Evolutionary conservation across 2,797 vertebrate genomes (phyloP), one percentile per base, ranked within the genome.

Genomic region (Pygocentrus nattereri): DNA sequence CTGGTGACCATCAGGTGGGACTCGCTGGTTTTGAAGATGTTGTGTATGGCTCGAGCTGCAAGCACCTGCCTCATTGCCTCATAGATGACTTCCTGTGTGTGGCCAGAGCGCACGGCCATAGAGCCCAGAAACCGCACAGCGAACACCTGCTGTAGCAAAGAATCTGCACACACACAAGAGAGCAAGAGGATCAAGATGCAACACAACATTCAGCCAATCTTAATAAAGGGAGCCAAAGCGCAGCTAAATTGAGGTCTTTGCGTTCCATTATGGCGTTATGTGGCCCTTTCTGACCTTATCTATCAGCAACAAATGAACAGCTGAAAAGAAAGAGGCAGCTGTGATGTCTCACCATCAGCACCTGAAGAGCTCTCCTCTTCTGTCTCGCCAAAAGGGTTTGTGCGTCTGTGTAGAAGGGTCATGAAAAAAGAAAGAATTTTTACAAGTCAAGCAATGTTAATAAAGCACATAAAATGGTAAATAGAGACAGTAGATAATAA

Each of bases 21-120:
- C 80, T 99, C 98, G 0, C 96, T 95, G 88, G 92, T 99, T 19
- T 95, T 97, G 93, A 99, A 99, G 91, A 99, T 98, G 94, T 99
- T 99, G 89, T 99, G 98, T 72, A 99, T 98, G 52, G 98, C 98
- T 2, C 98, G 94, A 7, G 98, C 97, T 0, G 98, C 98, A 79
- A 99, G 79, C 10, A 99, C 98, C 92, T 99, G 98, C 85, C 98
- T 95, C 97, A 98, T 99, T 0, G 97, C 97, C 91, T 99, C 98
- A 0, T 97, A 99, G 73, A 99, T 99, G 79, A 99, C 97, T 69
- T 98, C 96, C 0, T 92, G 90, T 0, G 94, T 96, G 85, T 83
- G 82, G 25, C 97, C 97, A 0, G 96, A 95, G 68, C 93, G 95
- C 34, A 99, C 97, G 0, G 96, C 98, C 97, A 99, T 99, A 0